Evolutionary conservation across 1,140 invertebrate species (phyloP).

Genomic region (Nasonia longicornis): DNA sequence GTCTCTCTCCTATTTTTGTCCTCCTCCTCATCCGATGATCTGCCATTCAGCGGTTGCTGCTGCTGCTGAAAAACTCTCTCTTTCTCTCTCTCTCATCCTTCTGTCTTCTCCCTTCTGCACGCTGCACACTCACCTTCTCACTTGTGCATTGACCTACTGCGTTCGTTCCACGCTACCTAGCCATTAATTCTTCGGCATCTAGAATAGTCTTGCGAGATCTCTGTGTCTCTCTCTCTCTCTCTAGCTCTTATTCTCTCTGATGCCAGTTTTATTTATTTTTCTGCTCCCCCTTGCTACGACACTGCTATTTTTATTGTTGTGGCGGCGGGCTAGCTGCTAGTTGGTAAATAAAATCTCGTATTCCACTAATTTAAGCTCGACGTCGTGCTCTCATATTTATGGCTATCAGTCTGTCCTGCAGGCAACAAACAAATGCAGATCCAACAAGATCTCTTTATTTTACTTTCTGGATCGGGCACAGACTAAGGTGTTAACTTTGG

Average conservation of each 20-base stretch:
- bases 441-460: not conserved
- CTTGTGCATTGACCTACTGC: constrained; percentile 2
- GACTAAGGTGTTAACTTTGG: not conserved
- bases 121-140: not conserved
- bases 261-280: not conserved
- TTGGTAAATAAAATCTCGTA: not conserved
- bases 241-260: not conserved
- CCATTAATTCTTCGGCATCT: not conserved
- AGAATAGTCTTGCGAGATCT: not conserved
- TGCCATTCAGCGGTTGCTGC: not conserved
- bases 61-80: not conserved
- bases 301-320: constrained; percentile 8
- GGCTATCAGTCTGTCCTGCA: not conserved
- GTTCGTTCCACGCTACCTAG: not conserved
- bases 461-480: not conserved
- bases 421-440: not conserved
- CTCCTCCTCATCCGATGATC: not conserved
- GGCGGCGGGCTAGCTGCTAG: not conserved
- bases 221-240: not conserved
- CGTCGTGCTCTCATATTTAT: not conserved
- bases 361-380: not conserved
- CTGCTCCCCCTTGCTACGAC: not conserved
- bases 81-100: not conserved
- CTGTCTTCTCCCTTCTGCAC: not conserved
- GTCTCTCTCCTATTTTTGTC: not conserved